Evolutionary conservation across 2,113 vertebrate genomes (phyloP).

Genomic region (Upupa epops): DNA sequence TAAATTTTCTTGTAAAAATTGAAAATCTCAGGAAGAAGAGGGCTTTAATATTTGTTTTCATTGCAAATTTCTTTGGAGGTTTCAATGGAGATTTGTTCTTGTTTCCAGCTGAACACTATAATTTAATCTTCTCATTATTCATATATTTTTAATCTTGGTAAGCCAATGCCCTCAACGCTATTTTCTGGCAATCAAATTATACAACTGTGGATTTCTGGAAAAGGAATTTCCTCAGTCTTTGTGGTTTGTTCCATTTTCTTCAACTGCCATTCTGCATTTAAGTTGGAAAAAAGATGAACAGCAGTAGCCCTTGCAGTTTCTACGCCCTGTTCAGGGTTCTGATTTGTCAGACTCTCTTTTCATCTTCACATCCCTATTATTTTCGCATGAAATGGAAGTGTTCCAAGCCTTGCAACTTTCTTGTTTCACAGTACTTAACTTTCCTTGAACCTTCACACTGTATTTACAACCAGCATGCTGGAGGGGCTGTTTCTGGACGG

Average conservation of each 20-base stretch:
- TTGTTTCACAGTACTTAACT: neutral
- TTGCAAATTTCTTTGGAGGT: constrained; percentile 15
- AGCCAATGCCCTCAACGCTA: constrained; percentile 1
- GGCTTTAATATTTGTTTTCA: neutral
- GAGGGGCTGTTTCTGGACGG: neutral
- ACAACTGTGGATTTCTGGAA: constrained; percentile 49
- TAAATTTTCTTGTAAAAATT: neutral
- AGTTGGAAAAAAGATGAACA: neutral
- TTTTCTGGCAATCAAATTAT: constrained; percentile 58
- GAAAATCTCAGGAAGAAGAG: neutral
- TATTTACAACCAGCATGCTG: neutral
- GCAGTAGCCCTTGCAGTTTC: neutral
- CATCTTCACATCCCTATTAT: neutral
- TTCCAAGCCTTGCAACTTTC: neutral
- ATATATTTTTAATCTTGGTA: constrained; percentile 36
- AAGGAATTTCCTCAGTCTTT: constrained; percentile 10
- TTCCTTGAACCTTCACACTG: neutral
- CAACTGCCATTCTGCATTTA: neutral
- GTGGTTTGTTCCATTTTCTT: constrained; percentile 28
- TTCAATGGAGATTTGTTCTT: constrained; percentile 21
- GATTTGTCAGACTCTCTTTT: neutral
- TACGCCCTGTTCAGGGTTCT: neutral
- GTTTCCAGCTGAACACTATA: constrained; percentile 6
- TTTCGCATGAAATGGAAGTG: neutral
- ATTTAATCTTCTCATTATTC: constrained; percentile 57